Base-by-base conservation (phyloP, 2,888 invertebrate species). In the Nineta flava region DNA sequence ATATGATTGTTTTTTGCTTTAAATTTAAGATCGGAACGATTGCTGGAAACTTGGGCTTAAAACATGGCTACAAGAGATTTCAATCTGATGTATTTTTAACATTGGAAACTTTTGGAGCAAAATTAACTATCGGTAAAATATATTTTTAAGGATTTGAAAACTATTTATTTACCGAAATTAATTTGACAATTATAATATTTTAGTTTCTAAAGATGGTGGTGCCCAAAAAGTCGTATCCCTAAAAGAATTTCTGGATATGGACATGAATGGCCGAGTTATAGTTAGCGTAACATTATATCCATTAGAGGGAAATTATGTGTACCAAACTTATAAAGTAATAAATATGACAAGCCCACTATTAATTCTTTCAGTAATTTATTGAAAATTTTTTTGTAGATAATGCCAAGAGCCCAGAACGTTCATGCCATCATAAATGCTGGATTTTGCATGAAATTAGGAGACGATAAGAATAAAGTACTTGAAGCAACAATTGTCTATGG, bases 401-500 rank as follows among this genome's bases (percentile, higher is more conserved):
- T 81, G 75, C 76, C 81, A 2, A 68, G 83, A 50, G 73, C 79
- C 2, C 82, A 83, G 65, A 84, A 83, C 58, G 77, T 83, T 0
- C 83, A 83, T 56, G 85, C 85, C 0, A 75, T 80, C 58, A 80
- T 87, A 0, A 84, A 86, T 57, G 81, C 82, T 15, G 86, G 76
- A 4, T 74, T 82, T 51, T 72, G 76, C 59, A 61, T 83, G 43
- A 72, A 77, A 60, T 61, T 83, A 43, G 62, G 71, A 17, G 44
- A 44, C 44, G 60, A 66, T 53, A 57, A 67, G 51, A 57, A 73
- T 44, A 64, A 64, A 32, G 61, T 75, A 1, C 52, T 62, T 16
- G 66, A 66, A 1, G 75, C 79, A 0, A 70, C 67, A n/a, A 72
- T 86, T 26, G 76, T 81, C 19, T 83, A 72, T 57, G 83, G 83